Base-by-base conservation (phyloP, 1,140 invertebrate genomes). In the Aphis craccivora region DNA sequence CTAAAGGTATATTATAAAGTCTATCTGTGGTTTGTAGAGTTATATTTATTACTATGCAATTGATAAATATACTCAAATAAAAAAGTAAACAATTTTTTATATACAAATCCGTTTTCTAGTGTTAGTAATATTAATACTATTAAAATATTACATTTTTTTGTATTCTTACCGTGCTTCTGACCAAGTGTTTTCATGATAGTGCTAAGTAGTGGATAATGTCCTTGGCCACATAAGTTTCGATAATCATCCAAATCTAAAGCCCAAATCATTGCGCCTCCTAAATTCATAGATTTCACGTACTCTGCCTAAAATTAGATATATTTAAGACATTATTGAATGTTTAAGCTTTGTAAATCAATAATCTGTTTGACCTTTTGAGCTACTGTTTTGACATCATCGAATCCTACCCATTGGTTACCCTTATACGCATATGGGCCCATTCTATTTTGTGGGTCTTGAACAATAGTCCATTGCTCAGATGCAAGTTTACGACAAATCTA, bases 221-320 rank as follows among this genome's bases (percentile, higher is more conserved):
- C 97, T 95, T 97, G 96, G 5, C 97, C 97, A 95, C 97, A 98
- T 90, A 96, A 94, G 91, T 95, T 95, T 81, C 95, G 95, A 93
- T 96, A 96, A 93, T 96, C 96, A 94, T 96, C 96, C 2, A 96
- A 94, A 95, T 96, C 98, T 9, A 99, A 95, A 0, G 98, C 98
- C 98, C 98, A 98, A 14, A 98, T 96, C 98, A 98, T 98, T 25
- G 97, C 98, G 87, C 98, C 98, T 1, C 97, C 98, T 4, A 99
- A 95, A 94, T 97, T 96, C 95, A 98, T 96, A 20, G 97, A 96
- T 94, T 97, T 96, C 7, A 98, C 96, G 94, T 97, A 97, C 93
- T 98, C 96, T 0, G 97, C 96, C 95, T 96, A 91, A 48, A 94
- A 94, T 91, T 67, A 22, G 91, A 88, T 87, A 48, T n/a, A 14